Conservation (phyloP, 1,140 invertebrate species). For the Drosophila oshimai region DNA sequence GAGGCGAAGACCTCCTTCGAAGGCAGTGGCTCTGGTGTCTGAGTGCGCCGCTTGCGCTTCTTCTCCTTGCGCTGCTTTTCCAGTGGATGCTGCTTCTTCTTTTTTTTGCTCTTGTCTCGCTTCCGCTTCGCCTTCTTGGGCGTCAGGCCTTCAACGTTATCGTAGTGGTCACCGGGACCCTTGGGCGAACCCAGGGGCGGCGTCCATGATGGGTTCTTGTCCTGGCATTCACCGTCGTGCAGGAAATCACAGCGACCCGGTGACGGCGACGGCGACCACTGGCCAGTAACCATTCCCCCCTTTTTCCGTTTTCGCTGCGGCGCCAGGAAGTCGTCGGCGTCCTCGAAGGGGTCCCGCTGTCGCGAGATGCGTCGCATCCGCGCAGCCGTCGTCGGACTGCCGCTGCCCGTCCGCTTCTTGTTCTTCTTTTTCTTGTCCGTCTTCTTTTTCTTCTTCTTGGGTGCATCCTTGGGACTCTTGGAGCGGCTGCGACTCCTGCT, state of each 20-base stretch:
- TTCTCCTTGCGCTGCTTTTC: constrained; percentile 85
- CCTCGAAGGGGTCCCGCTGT: constrained; percentile 70
- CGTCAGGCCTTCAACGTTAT: constrained; percentile 41
- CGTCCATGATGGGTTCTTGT: constrained; percentile 75
- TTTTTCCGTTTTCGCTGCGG: constrained; percentile 60
- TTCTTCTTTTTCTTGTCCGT: constrained; percentile 68
- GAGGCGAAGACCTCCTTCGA: constrained; percentile 95
- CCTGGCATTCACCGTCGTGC: constrained; percentile 10
- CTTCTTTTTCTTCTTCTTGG: constrained; percentile 74
- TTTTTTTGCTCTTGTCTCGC: constrained; percentile 77
- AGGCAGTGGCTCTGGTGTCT: constrained; percentile 85
- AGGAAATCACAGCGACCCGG: constrained; percentile 44
- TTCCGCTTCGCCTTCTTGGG: constrained; percentile 79
- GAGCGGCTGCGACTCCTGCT: constrained; percentile 51
- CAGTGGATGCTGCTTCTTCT: constrained; percentile 62
- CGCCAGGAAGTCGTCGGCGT: constrained; percentile 52
- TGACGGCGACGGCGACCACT: constrained; percentile 69
- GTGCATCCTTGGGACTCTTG: constrained; percentile 46
- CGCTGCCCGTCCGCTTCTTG: constrained; percentile 60
- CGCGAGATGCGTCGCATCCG: constrained; percentile 58
- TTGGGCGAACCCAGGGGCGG: constrained; percentile 83
- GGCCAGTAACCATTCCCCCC: constrained; percentile 4
- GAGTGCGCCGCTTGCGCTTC: constrained; percentile 84
- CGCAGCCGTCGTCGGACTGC: constrained; percentile 48
- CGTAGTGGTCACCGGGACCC: constrained; percentile 47